phyloP scores from a whole-genome alignment of 2,888 invertebrate genomes.

The Dysmachus trigonus region DNA sequence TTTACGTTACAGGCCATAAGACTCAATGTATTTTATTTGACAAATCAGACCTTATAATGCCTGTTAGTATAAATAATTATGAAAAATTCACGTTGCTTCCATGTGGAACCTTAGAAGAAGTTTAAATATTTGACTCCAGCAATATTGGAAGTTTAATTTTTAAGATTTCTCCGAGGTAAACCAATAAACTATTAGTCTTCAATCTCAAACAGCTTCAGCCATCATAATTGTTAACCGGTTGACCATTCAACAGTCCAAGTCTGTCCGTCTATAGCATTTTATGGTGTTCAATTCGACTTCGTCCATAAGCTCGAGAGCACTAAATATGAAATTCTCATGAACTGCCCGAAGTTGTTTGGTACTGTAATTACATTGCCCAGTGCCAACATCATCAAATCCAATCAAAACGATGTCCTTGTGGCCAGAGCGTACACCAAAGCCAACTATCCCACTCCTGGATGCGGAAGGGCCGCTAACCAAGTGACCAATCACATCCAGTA shows the following conservation, averaged over 20 bases:
- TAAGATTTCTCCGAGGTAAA: neutral
- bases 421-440: neutral
- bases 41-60: too few species aligned
- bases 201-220: neutral
- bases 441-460: neutral
- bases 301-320: neutral
- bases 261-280: neutral
- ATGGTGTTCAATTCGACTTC: neutral
- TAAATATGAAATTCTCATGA: neutral
- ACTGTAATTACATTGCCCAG: neutral
- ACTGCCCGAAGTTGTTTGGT: neutral
- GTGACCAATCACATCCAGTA: neutral
- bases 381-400: neutral
- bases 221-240: neutral
- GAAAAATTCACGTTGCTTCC: neutral
- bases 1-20: too few species aligned
- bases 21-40: too few species aligned
- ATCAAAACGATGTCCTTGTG: neutral
- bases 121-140: neutral
- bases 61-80: neutral
- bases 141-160: neutral
- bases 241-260: neutral
- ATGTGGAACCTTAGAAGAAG: neutral
- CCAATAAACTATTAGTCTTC: neutral
- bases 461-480: neutral